These are phyloP conservation scores for Apaloderma vittatum DNA, from an alignment of 2,113 vertebrate species.

Conservation along the genomic window DNA sequence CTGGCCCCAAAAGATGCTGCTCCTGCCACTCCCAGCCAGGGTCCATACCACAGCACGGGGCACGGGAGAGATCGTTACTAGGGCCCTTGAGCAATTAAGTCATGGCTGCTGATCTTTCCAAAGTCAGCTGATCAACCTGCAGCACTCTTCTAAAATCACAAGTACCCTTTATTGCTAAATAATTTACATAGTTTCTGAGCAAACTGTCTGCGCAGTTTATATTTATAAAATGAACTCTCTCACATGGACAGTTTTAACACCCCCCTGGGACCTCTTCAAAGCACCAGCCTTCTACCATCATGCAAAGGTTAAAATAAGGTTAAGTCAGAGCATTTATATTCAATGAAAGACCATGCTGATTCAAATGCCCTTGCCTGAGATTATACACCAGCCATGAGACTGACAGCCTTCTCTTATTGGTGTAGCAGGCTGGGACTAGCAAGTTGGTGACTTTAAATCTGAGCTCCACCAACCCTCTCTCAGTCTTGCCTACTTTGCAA, in stretches of 20 bases:
- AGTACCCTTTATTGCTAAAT: not conserved
- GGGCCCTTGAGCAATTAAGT: not conserved
- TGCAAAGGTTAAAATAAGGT: constrained; percentile 32
- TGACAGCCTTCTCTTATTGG: not conserved
- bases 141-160: not conserved
- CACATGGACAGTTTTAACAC: not conserved
- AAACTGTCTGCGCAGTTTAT: not conserved
- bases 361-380: not conserved
- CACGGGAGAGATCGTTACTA: not conserved
- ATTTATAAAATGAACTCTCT: constrained; percentile 1
- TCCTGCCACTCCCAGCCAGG: not conserved
- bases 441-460: not conserved
- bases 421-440: not conserved
- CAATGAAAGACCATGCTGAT: not conserved
- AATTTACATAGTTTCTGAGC: not conserved
- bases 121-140: not conserved
- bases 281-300: not conserved
- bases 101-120: not conserved
- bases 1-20: not conserved
- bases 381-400: not conserved
- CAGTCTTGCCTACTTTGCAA: not conserved
- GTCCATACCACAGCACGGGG: fast-evolving
- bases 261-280: not conserved
- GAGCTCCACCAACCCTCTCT: not conserved
- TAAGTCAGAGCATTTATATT: not conserved